Base-by-base conservation (phyloP, 2,888 invertebrate species). In the Gandaritis pyraliata region DNA sequence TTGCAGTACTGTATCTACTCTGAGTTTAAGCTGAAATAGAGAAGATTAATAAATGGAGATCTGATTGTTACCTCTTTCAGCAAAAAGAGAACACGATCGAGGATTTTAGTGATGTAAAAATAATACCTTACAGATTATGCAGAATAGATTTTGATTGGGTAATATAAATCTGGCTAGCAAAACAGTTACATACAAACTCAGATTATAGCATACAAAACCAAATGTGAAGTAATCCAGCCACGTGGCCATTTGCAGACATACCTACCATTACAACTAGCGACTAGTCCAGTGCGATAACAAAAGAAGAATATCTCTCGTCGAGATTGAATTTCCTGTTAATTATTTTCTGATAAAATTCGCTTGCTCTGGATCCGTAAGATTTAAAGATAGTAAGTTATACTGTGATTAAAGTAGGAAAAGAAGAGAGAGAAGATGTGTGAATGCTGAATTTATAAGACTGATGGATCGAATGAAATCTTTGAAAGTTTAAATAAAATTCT, bases 381-480 rank as follows among this genome's bases (percentile, higher is more conserved):
- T 52, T 43, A 38, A 66, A 67, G 61, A 30, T 66, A 41, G 51
- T 69, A 74, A 68, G 73, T 51, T 70, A 69, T 72, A 66, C 76
- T 78, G 78, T 78, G 76, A 80, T 80, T 73, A 70, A 52, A 68
- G 66, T 69, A 62, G 51, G n/a, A 65, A 29, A 69, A 64, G 50
- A 52, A 69, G 13, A 56, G 64, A 62, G 65, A 47, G 54, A 47
- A 52, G 36, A 54, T 47, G 65, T 58, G n/a, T 70, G 72, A 72
- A 62, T 60, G 43, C 43, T 43, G 70, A 68, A 70, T 72, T 78
- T 71, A 80, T 71, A 86, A 87, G 87, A 87, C 86, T 87, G 85
- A 86, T 62, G 51, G 83, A 71, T 75, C 73, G 81, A 79, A 76
- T 78, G 80, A 65, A 16, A 64, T 56, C 46, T 63, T 56, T 45